Percentiles rank a stretch among this genome's conserved stretches.
phyloP scores from a whole-genome alignment of 1,140 invertebrate genomes.

The Leptestheria dahalacensis region DNA sequence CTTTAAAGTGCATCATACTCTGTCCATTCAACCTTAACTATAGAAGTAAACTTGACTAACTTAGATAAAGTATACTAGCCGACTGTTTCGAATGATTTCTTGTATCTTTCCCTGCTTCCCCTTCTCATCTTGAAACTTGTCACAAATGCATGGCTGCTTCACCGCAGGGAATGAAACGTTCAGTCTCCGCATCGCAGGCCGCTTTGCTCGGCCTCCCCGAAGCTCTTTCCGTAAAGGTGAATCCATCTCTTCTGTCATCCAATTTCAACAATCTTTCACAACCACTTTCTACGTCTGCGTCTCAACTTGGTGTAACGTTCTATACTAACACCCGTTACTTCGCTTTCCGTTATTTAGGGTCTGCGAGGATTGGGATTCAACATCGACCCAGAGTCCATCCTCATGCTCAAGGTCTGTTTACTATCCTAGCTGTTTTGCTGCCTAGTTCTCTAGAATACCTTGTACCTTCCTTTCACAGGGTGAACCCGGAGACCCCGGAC shows the following conservation, averaged over 20 bases:
- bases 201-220: constrained; percentile 77
- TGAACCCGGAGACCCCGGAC: constrained; percentile 75
- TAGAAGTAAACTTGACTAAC: no score
- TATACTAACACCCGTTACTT: no score
- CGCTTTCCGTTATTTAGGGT: constrained; percentile 37
- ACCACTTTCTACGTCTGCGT: no score
- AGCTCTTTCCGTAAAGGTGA: constrained; percentile 87
- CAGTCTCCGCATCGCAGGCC: constrained; percentile 71
- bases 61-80: no score
- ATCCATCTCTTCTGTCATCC: no score
- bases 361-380: constrained; percentile 75
- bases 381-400: constrained; percentile 71
- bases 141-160: background rate
- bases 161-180: constrained; percentile 62
- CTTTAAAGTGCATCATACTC: background rate
- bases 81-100: no score
- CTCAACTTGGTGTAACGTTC: no score
- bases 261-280: no score
- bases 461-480: constrained; percentile 39
- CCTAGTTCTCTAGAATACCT: background rate
- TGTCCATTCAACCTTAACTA: no score
- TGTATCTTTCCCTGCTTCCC: constrained; percentile 1
- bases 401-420: constrained; percentile 82
- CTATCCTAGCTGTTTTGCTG: background rate
- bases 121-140: background rate